phyloP scores from a whole-genome alignment of 2,797 vertebrate genomes.

The Carcharodon carcharias region DNA sequence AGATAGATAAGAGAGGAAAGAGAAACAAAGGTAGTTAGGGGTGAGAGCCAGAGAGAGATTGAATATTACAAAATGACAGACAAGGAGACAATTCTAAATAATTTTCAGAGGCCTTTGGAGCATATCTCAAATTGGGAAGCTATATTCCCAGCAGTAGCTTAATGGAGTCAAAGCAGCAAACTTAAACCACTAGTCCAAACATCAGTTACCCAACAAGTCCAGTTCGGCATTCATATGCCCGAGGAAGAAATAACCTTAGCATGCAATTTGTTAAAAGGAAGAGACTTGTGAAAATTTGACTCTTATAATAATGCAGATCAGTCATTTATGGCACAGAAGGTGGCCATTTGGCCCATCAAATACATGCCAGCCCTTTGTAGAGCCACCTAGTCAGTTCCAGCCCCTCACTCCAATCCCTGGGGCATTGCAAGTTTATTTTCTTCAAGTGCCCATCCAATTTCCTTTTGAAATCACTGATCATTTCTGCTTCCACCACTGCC shows the following conservation, averaged over 20 bases:
- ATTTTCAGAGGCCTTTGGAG: not conserved
- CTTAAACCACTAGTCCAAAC: not conserved
- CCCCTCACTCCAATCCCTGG: too few species aligned
- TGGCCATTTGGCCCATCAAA: too few species aligned
- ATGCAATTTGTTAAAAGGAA: not conserved
- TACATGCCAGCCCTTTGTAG: too few species aligned
- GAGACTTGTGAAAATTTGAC: not conserved
- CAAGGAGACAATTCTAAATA: not conserved
- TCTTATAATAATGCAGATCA: too few species aligned
- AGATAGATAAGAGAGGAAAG: not conserved
- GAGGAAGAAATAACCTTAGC: not conserved
- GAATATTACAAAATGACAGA: not conserved
- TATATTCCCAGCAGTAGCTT: not conserved
- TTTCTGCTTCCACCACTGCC: too few species aligned
- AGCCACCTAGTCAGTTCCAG: too few species aligned
- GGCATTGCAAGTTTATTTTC: too few species aligned
- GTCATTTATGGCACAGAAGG: too few species aligned
- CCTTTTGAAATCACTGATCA: too few species aligned
- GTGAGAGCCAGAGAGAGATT: not conserved
- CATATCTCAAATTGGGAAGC: not conserved
- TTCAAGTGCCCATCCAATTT: too few species aligned
- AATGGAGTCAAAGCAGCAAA: not conserved
- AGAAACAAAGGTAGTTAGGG: not conserved
- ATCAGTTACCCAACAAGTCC: not conserved
- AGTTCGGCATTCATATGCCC: not conserved